phyloP scores from a whole-genome alignment of 1,140 invertebrate genomes.

The Bilobella aurantiaca region DNA sequence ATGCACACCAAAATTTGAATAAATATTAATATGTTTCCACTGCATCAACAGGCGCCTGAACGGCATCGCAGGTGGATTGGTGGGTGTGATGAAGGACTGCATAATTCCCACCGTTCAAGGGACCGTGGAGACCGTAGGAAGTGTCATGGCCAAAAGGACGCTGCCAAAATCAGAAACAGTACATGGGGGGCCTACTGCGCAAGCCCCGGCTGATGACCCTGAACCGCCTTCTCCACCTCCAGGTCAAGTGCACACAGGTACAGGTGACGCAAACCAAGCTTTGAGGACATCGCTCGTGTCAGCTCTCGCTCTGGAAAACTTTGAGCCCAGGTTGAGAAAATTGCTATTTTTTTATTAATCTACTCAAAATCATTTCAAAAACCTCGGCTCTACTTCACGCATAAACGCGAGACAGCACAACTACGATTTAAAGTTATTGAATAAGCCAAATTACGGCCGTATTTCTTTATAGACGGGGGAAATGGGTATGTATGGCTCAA shows the following conservation, averaged over 20 bases:
- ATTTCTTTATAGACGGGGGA: too few relatives aligned
- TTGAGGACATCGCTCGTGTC: constrained; percentile 26
- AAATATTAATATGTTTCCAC: too few relatives aligned
- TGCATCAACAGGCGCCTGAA: constrained; percentile 50
- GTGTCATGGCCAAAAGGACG: constrained; percentile 19
- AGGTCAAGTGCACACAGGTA: too few relatives aligned
- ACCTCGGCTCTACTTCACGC: too few relatives aligned
- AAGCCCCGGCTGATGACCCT: not conserved
- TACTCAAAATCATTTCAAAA: too few relatives aligned
- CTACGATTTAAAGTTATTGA: too few relatives aligned
- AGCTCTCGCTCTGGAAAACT: constrained; percentile 29
- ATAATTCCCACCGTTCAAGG: constrained; percentile 38
- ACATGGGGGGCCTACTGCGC: not conserved
- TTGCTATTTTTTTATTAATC: too few relatives aligned
- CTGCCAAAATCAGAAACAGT: not conserved
- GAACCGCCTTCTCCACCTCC: too few relatives aligned
- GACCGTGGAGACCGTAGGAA: constrained; percentile 28
- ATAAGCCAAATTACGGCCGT: not conserved
- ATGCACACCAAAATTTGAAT: too few relatives aligned
- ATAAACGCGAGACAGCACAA: too few relatives aligned
- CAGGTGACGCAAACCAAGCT: too few relatives aligned
- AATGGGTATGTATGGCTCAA: too few relatives aligned
- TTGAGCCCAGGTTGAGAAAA: constrained; percentile 27
- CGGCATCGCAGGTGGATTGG: constrained; percentile 57
- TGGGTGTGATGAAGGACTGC: constrained; percentile 56